A percentile compares a stretch with the other conserved stretches of the same genome.
These are phyloP conservation scores for Mythimna ferrago DNA, from an alignment of 2,888 invertebrate genomes.

Conservation along the genomic window DNA sequence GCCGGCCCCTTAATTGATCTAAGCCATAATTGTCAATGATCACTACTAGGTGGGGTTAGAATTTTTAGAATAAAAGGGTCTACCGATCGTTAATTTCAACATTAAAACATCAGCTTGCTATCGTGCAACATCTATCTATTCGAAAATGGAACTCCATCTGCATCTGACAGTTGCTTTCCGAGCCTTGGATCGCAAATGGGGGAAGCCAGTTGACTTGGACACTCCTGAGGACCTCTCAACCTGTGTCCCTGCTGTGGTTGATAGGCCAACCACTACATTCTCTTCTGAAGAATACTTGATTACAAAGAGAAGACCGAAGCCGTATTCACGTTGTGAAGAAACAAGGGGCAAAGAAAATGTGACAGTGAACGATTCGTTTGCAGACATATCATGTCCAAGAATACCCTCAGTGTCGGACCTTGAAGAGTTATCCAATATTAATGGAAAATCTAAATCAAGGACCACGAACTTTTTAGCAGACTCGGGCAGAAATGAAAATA, in stretches of 20 bases:
- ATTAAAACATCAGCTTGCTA: background rate
- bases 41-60: conserved; percentile 14
- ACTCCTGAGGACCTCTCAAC: conserved; percentile 62
- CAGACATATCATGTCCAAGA: conserved; percentile 72
- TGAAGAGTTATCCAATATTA: conserved; percentile 31
- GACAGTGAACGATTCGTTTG: conserved; percentile 73
- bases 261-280: conserved; percentile 73
- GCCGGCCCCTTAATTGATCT: conserved; percentile 6
- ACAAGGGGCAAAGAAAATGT: conserved; percentile 51
- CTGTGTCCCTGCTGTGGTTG: conserved; percentile 72
- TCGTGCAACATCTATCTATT: too few species aligned
- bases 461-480: conserved; percentile 50
- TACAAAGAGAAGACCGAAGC: conserved; percentile 65
- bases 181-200: conserved; percentile 80
- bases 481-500: conserved; percentile 24
- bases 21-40: too few species aligned
- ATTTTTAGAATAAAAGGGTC: background rate
- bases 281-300: conserved; percentile 78
- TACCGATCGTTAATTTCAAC: too few species aligned
- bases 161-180: conserved; percentile 78
- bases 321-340: conserved; percentile 66
- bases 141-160: conserved; percentile 63
- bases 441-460: conserved; percentile 37
- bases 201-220: conserved; percentile 75
- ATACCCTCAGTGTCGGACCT: conserved; percentile 63